A percentile compares a stretch with the other conserved stretches of the same genome.
phyloP scores from a whole-genome alignment of 2,888 invertebrate genomes.

The Epistrophella euchroma region DNA sequence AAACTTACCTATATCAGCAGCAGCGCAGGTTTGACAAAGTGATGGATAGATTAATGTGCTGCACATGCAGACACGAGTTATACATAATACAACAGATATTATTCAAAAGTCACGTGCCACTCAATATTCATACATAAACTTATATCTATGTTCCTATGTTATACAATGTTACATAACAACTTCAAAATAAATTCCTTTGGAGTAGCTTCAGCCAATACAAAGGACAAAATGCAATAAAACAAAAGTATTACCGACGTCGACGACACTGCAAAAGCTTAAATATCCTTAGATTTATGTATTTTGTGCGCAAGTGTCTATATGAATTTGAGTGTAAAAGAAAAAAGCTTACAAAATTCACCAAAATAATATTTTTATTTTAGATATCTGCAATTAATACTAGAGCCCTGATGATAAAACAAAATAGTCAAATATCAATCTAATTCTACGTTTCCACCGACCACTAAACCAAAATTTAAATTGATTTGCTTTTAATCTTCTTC shows the following conservation, averaged over 20 bases:
- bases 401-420: too few relatives aligned
- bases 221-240: neutral
- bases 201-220: neutral
- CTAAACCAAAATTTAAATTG: too few relatives aligned
- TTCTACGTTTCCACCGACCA: too few relatives aligned
- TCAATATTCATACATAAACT: too few relatives aligned
- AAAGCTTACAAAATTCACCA: neutral
- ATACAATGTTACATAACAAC: neutral
- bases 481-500: too few relatives aligned
- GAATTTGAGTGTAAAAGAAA: neutral
- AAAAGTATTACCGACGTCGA: neutral
- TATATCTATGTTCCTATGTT: too few relatives aligned
- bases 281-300: neutral
- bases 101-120: too few relatives aligned
- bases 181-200: neutral
- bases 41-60: neutral
- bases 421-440: too few relatives aligned
- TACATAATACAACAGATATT: too few relatives aligned
- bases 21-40: neutral
- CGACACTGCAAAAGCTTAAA: neutral
- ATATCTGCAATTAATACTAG: too few relatives aligned
- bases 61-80: neutral
- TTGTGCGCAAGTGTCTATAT: neutral
- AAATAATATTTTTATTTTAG: neutral
- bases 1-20: neutral